Evolutionary conservation across 2,888 invertebrate genomes (phyloP).

Genomic region (Ctenicera cuprea): DNA sequence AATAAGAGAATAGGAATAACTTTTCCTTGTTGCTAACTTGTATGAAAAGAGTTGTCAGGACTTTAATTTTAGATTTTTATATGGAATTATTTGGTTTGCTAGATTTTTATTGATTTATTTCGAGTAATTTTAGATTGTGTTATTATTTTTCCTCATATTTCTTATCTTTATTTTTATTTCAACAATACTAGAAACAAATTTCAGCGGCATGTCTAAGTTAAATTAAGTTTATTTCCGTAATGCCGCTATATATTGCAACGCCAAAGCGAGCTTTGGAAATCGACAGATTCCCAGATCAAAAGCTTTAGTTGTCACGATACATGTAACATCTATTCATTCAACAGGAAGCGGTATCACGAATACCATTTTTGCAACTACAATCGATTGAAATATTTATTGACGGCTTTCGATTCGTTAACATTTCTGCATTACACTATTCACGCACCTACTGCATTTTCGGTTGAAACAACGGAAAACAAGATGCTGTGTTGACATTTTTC

Average conservation of each 20-base stretch:
- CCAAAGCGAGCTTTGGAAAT: constrained; percentile 21
- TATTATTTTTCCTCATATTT: no score
- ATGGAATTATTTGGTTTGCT: no score
- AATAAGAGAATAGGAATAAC: no score
- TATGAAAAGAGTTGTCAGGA: no score
- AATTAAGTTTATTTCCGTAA: constrained; percentile 12
- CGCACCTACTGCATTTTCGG: not conserved
- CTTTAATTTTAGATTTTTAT: no score
- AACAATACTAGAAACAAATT: not conserved
- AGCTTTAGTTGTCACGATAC: constrained; percentile 22
- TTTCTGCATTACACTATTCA: not conserved
- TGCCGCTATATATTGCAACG: no score
- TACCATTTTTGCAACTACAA: not conserved
- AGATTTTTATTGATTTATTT: no score
- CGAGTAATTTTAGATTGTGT: no score
- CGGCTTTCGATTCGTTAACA: constrained; percentile 11
- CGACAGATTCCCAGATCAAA: constrained; percentile 28
- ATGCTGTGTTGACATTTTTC: constrained; percentile 15
- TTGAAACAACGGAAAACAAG: constrained; percentile 10
- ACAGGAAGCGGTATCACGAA: constrained; percentile 6
- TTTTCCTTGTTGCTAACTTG: no score
- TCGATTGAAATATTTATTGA: constrained; percentile 26
- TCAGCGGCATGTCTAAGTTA: not conserved
- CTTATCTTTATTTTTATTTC: not conserved
- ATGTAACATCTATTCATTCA: constrained; percentile 25